phyloP scores from a whole-genome alignment of 1,140 invertebrate species.

The Trichonephila clavata region DNA sequence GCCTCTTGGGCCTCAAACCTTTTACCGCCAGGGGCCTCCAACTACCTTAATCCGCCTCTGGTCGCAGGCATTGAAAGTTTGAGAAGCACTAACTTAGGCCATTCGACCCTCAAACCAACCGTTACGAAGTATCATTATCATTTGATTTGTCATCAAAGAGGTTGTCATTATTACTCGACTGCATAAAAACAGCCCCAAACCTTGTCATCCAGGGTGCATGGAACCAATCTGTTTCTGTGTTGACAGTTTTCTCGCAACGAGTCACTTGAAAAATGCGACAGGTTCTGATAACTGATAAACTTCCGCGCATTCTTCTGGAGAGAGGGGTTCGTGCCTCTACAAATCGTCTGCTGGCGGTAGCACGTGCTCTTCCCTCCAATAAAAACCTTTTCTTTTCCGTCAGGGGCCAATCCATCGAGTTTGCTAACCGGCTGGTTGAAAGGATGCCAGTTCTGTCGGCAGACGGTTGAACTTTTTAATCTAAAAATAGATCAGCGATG shows the following conservation, averaged over 20 bases:
- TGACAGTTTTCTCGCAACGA: background rate
- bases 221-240: slow-evolving; percentile 24
- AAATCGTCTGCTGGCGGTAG: slow-evolving; percentile 2
- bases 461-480: slow-evolving; percentile 51
- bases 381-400: background rate
- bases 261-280: slow-evolving; percentile 27
- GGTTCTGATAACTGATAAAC: slow-evolving; percentile 19
- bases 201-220: background rate
- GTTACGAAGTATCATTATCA: too few relatives aligned
- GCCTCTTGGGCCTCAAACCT: too few relatives aligned
- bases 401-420: background rate
- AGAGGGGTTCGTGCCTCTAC: background rate
- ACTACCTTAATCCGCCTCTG: too few relatives aligned
- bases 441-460: slow-evolving; percentile 21
- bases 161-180: background rate
- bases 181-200: background rate
- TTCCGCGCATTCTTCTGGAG: background rate
- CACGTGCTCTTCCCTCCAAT: background rate
- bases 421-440: slow-evolving; percentile 28
- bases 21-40: too few relatives aligned
- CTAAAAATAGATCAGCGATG: slow-evolving; percentile 52
- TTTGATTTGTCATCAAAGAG: too few relatives aligned
- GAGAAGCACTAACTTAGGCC: too few relatives aligned
- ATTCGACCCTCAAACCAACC: too few relatives aligned
- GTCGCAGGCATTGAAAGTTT: too few relatives aligned